Evolutionary conservation across 2,113 vertebrate genomes (phyloP).

Genomic region (Litocranius walleri): DNA sequence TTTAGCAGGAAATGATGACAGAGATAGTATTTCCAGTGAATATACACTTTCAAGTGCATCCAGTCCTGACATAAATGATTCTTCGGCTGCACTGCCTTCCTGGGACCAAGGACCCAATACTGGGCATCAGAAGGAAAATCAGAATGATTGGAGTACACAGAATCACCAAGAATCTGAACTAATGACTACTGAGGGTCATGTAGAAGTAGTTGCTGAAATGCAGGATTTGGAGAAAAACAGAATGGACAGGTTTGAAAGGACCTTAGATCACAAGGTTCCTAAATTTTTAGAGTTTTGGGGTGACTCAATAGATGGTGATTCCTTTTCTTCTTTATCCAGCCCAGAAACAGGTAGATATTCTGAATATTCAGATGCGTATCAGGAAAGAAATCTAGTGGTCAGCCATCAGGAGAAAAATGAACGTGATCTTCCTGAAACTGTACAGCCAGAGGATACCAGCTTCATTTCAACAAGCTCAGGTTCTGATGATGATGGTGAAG

Average conservation of each 20-base stretch:
- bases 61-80: slow-evolving; percentile 83
- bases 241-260: slow-evolving; percentile 62
- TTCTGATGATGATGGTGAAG: slow-evolving; percentile 31
- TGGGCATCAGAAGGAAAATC: slow-evolving; percentile 26
- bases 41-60: slow-evolving; percentile 83
- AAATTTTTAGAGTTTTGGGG: slow-evolving; percentile 82
- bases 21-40: slow-evolving; percentile 81
- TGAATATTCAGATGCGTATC: slow-evolving; percentile 59
- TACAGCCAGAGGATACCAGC: slow-evolving; percentile 22
- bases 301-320: slow-evolving; percentile 77
- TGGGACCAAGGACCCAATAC: slow-evolving; percentile 64
- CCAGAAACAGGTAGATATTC: slow-evolving; percentile 78
- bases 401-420: slow-evolving; percentile 23
- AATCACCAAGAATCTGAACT: neutral
- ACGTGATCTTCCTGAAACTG: neutral
- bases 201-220: slow-evolving; percentile 47
- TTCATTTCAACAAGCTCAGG: slow-evolving; percentile 2
- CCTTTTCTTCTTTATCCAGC: slow-evolving; percentile 82
- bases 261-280: slow-evolving; percentile 63
- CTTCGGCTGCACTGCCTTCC: slow-evolving; percentile 68
- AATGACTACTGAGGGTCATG: slow-evolving; percentile 40
- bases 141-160: neutral
- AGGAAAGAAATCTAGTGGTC: slow-evolving; percentile 39
- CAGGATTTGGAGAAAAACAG: slow-evolving; percentile 34
- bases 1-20: slow-evolving; percentile 65